These are phyloP conservation scores for Cromileptes altivelis DNA, from an alignment of 2,113 vertebrate genomes.

Conservation along the genomic window DNA sequence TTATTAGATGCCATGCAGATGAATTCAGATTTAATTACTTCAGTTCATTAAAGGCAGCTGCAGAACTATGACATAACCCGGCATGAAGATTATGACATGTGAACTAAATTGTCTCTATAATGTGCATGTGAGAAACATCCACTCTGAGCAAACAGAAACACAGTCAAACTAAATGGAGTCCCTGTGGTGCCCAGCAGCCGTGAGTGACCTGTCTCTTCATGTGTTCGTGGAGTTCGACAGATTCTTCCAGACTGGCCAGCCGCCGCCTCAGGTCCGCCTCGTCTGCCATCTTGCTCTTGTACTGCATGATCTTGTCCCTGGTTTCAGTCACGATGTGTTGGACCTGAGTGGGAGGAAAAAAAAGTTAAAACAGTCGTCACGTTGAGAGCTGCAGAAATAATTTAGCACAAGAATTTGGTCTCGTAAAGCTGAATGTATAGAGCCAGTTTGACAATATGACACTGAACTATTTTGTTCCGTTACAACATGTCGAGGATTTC, in stretches of 20 bases:
- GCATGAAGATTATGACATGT: not conserved
- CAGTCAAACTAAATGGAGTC: not conserved
- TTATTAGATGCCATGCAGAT: not conserved
- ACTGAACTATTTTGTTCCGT: not conserved
- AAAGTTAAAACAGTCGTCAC: not conserved
- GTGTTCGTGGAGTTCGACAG: conserved; percentile 93
- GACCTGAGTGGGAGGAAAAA: conserved; percentile 59
- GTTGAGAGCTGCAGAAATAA: not conserved
- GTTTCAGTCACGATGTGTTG: conserved; percentile 97
- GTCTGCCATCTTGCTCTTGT: conserved; percentile 93
- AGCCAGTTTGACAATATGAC: not conserved
- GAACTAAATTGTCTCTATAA: not conserved
- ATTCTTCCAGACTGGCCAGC: conserved; percentile 93
- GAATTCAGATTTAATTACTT: not conserved
- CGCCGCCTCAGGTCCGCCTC: conserved; percentile 93
- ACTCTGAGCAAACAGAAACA: no score
- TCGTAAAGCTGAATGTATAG: not conserved
- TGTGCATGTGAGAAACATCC: not conserved
- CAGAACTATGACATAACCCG: not conserved
- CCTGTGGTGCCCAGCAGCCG: conserved; percentile 4
- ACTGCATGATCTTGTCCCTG: conserved; percentile 95
- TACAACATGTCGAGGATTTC: not conserved
- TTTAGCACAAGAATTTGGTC: not conserved
- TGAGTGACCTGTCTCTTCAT: conserved; percentile 89
- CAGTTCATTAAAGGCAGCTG: not conserved